Conservation (phyloP, 2,797 vertebrate species). For the Myotis myotis region DNA sequence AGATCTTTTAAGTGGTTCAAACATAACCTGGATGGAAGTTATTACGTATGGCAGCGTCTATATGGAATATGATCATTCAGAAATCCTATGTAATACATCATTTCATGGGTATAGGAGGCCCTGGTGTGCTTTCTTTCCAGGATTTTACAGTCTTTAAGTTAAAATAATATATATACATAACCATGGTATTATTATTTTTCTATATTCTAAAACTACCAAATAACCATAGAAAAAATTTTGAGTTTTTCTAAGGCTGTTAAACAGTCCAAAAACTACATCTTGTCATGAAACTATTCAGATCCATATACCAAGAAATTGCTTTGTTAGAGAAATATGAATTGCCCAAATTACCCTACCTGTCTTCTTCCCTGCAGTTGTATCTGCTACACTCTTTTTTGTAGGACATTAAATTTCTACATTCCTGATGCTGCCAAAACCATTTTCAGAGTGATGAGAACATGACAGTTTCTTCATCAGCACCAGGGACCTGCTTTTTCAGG, state of each 20-base stretch:
- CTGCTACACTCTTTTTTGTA: neutral
- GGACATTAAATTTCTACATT: neutral
- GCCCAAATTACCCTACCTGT: neutral
- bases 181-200: neutral
- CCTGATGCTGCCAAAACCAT: neutral
- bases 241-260: neutral
- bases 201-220: slow-evolving; percentile 25
- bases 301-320: neutral
- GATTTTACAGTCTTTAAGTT: neutral
- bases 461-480: neutral
- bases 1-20: slow-evolving; percentile 31
- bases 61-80: neutral
- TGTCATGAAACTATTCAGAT: slow-evolving; percentile 33
- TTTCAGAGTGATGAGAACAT: neutral
- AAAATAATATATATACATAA: neutral
- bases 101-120: neutral
- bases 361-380: neutral
- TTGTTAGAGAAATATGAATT: slow-evolving; percentile 23
- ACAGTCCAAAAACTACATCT: slow-evolving; percentile 11
- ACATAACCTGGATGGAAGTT: neutral
- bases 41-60: neutral
- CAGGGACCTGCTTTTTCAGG: neutral
- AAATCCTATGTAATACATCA: neutral
- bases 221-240: neutral
- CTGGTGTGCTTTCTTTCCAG: neutral